Base-by-base conservation (phyloP, 2,888 invertebrate species). In the Drosophila barbarae region DNA sequence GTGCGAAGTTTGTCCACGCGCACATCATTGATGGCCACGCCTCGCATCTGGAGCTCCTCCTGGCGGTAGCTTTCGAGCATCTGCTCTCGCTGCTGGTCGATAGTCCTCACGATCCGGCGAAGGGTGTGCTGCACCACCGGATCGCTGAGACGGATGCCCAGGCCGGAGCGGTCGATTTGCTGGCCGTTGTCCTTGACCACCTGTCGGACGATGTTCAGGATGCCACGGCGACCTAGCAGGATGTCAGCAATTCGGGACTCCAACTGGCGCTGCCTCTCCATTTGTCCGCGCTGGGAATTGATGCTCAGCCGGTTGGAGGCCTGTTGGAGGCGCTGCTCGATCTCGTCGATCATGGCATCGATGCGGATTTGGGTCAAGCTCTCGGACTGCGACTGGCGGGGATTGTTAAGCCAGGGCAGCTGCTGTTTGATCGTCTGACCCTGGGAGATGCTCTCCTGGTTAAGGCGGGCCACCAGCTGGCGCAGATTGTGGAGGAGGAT, bases 391-490 rank as follows among this genome's bases (percentile, higher is more conserved):
- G 68, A 42, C 41, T 55, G 65, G 21, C 50, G 92, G 91, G 52
- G 93, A 91, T 91, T 90, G 88, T 91, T 93, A 3, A 93, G 92
- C 49, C 91, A 89, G 60, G 21, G 39, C 13, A 38, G 30, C 18
- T 15, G 30, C 21, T 54, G 69, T 9, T 47, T 64, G 15, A 39
- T 47, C 92, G 6, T 91, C 42, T 93, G 90, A 54, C 92, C 92
- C 81, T 93, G 92, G 8, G 93, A 92, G 35, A 94, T 89, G 84
- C 94, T 92, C 86, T 95, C 94, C 89, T 94, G 90, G 84, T 94
- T 93, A 85, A 94, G 94, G 90, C 93, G 93, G 49, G 93, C 92
- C 72, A 94, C 74, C 10, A 94, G 83, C 87, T 94, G 93, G 82
- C 93, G 94, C 77, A 93, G 92, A 58, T 91, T 87, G 83, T 91